These are phyloP conservation scores for Salvelinus namaycush DNA, from an alignment of 2,113 vertebrate species.

Conservation along the genomic window DNA sequence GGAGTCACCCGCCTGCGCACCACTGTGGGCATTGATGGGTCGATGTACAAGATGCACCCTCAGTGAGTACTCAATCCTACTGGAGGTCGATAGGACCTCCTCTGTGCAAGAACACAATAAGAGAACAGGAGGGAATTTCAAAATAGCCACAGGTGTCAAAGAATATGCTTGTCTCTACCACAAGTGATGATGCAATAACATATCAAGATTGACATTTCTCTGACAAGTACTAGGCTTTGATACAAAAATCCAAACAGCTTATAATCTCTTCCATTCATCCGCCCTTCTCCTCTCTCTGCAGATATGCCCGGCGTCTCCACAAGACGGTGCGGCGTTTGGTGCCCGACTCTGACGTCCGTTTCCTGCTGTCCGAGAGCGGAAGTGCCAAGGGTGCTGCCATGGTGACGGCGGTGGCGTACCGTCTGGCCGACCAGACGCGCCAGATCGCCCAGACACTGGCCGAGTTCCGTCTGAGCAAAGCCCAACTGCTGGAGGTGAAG, in stretches of 20 bases:
- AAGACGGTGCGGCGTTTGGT: conserved; percentile 93
- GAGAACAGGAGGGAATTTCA: too few species aligned
- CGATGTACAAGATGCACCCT: conserved; percentile 98
- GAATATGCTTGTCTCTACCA: background rate
- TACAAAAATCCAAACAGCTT: too few species aligned
- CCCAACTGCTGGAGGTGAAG: conserved; percentile 92
- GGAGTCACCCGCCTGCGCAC: conserved; percentile 86
- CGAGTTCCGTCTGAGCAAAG: conserved; percentile 85
- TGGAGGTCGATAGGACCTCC: too few species aligned
- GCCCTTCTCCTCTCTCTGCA: conserved; percentile 47
- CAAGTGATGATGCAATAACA: background rate
- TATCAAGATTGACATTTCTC: background rate
- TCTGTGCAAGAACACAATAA: too few species aligned
- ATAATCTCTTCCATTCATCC: background rate
- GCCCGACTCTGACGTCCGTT: conserved; percentile 91
- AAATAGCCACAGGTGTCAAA: too few species aligned
- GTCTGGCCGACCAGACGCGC: conserved; percentile 86
- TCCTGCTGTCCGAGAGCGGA: conserved; percentile 95
- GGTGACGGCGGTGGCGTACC: conserved; percentile 93
- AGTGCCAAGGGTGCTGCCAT: conserved; percentile 94
- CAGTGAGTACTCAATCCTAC: conserved; percentile 81
- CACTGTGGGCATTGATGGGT: conserved; percentile 94
- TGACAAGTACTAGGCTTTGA: background rate
- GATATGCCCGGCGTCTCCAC: conserved; percentile 91
- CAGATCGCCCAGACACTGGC: conserved; percentile 90